Percentiles rank a stretch among this genome's conserved stretches.
phyloP scores from a whole-genome alignment of 2,888 invertebrate genomes.

The Laothoe populi region DNA sequence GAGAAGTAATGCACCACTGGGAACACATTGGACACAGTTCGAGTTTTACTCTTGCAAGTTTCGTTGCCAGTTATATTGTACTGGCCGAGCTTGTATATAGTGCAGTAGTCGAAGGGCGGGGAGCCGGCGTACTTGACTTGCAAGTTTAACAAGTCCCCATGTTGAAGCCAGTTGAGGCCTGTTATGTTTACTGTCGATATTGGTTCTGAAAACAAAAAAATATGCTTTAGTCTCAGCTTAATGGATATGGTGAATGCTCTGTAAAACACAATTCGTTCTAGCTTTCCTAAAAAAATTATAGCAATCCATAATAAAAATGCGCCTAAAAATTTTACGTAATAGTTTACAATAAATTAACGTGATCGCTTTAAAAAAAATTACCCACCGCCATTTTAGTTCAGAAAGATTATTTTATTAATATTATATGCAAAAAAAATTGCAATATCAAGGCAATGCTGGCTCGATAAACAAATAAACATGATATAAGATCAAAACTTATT shows the following conservation, averaged over 20 bases:
- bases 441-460: too few species aligned
- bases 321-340: too few species aligned
- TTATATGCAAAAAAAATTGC: too few species aligned
- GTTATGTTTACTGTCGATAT: slow-evolving; percentile 88
- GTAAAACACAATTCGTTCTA: too few species aligned
- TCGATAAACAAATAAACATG: too few species aligned
- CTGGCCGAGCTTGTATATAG: slow-evolving; percentile 85
- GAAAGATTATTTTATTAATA: too few species aligned
- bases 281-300: too few species aligned
- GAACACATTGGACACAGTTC: slow-evolving; percentile 84
- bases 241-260: not conserved
- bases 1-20: slow-evolving; percentile 88
- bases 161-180: slow-evolving; percentile 93
- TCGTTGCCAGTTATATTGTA: slow-evolving; percentile 92
- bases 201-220: slow-evolving; percentile 84
- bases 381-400: too few species aligned
- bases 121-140: slow-evolving; percentile 91
- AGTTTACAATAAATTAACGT: too few species aligned
- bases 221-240: not conserved
- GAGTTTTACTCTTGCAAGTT: slow-evolving; percentile 82
- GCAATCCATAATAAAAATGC: too few species aligned
- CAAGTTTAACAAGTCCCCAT: slow-evolving; percentile 90
- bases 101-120: slow-evolving; percentile 89
- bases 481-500: too few species aligned
- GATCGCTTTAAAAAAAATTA: too few species aligned